Percentiles rank a stretch among this genome's conserved stretches.
Conservation (phyloP, 37 sponge, comb jelly and placozoan genomes). For the Petrosia ficiformis region DNA sequence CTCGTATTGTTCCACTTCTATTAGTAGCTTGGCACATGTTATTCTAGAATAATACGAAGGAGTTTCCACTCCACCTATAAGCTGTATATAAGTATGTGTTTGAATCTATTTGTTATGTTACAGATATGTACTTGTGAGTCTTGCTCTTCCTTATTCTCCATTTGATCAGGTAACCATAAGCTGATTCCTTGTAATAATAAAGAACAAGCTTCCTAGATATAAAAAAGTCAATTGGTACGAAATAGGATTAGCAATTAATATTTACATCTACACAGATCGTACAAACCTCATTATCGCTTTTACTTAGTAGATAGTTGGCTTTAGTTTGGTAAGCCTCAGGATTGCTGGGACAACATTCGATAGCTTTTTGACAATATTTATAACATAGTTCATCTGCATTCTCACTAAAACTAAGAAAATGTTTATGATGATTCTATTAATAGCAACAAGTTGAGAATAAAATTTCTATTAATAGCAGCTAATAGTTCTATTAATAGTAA, state of each 20-base stretch:
- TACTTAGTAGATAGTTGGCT: constrained; percentile 70
- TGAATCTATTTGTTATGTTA: no score
- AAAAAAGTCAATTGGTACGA: no score
- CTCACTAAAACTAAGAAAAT: constrained; percentile 34
- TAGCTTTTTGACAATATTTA: constrained; percentile 58
- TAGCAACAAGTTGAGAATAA: no score
- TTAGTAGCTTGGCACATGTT: constrained; percentile 56
- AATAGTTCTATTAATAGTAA: no score
- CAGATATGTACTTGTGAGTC: no score
- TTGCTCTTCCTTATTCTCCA: neutral
- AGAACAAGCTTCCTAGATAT: constrained; percentile 45
- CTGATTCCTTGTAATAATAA: constrained; percentile 34
- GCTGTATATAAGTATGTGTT: neutral
- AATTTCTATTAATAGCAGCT: no score
- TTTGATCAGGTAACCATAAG: constrained; percentile 50
- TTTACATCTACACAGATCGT: neutral
- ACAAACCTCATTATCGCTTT: constrained; percentile 25
- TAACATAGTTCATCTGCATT: constrained; percentile 58
- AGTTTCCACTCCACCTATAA: neutral
- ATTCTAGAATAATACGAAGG: constrained; percentile 57
- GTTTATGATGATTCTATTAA: no score
- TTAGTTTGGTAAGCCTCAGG: constrained; percentile 68
- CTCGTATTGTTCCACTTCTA: constrained; percentile 69
- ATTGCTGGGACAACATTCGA: constrained; percentile 48
- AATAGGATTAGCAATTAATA: neutral